Evolutionary conservation across 2,888 invertebrate genomes (phyloP).

Genomic region (Patella ulyssiponensis): DNA sequence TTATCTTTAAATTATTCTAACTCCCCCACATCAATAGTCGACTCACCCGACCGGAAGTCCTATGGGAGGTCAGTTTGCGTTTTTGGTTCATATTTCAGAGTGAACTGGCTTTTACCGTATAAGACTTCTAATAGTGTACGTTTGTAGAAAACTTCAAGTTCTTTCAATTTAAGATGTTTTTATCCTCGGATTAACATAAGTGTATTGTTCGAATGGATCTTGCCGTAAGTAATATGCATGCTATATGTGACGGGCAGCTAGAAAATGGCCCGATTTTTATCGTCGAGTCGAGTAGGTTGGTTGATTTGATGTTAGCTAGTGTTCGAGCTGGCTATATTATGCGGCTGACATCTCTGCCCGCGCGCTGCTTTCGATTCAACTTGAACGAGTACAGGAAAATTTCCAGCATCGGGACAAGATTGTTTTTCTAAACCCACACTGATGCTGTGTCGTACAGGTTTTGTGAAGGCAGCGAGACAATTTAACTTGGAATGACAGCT

Average conservation of each 20-base stretch:
- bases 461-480: too few relatives aligned
- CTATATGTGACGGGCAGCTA: not conserved
- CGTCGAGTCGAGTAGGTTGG: too few relatives aligned
- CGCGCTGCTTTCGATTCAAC: conserved; percentile 5
- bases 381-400: not conserved
- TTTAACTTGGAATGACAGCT: too few relatives aligned
- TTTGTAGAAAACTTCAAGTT: not conserved
- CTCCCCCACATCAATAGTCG: conserved; percentile 22
- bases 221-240: not conserved
- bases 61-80: conserved; percentile 35
- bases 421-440: too few relatives aligned
- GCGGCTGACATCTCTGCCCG: not conserved
- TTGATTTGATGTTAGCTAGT: too few relatives aligned
- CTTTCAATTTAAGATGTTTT: not conserved
- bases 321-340: too few relatives aligned
- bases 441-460: too few relatives aligned
- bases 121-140: not conserved
- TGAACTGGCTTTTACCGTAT: conserved; percentile 13
- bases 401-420: too few relatives aligned
- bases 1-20: conserved; percentile 6
- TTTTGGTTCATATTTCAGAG: conserved; percentile 27
- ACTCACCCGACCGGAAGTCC: conserved; percentile 36
- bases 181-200: not conserved
- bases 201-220: not conserved
- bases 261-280: conserved; percentile 4